Percentiles rank a stretch among this genome's conserved stretches.
Conservation (phyloP, 2,113 vertebrate genomes). For the Sinocyclocheilus anshuiensis region DNA sequence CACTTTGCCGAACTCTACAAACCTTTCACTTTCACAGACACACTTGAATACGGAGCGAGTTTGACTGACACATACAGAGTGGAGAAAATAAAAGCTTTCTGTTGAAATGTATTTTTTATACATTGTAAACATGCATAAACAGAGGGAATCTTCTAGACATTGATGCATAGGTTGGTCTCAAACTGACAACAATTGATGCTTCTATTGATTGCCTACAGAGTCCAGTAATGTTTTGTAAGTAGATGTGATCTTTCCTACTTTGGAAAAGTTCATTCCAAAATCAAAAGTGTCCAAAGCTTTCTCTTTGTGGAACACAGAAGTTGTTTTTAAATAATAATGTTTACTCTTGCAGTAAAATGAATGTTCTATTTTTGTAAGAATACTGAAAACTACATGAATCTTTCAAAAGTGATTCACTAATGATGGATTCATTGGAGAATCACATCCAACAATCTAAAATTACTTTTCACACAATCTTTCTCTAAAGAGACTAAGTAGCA, state of each 20-base stretch:
- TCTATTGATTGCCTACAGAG: background rate
- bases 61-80: conserved; percentile 17
- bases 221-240: background rate
- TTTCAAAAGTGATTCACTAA: background rate
- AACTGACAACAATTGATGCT: background rate
- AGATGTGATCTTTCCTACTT: background rate
- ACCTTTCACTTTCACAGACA: background rate
- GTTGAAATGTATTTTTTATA: background rate
- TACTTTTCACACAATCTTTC: background rate
- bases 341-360: background rate
- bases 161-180: background rate
- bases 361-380: background rate
- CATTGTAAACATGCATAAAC: background rate
- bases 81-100: conserved; percentile 20
- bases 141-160: background rate
- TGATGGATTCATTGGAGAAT: background rate
- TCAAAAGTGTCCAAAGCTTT: background rate
- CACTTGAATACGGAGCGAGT: background rate
- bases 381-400: background rate
- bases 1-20: background rate
- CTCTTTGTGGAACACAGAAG: background rate
- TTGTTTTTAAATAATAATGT: background rate
- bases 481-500: background rate
- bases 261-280: background rate
- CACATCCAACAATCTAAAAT: background rate